These are phyloP conservation scores for Tetragnatha versicolor DNA, from an alignment of 1,140 invertebrate species.

Conservation along the genomic window DNA sequence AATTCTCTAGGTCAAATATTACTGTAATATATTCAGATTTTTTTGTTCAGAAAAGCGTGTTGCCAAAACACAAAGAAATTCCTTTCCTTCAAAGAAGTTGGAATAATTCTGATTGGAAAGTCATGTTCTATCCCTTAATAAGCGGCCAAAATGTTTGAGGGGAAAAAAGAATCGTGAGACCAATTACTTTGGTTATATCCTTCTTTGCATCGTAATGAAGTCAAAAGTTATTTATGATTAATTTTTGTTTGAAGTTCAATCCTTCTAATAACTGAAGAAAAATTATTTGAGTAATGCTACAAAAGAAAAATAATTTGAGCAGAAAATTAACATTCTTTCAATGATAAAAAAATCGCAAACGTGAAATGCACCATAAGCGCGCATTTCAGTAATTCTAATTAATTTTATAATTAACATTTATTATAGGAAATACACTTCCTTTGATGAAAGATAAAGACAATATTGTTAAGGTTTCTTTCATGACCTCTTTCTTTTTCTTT, in stretches of 20 bases:
- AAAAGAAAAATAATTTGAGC: slow-evolving; percentile 22
- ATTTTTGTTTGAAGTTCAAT: background rate
- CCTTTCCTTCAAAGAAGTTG: background rate
- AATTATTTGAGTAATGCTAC: background rate
- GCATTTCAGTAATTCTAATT: slow-evolving; percentile 3
- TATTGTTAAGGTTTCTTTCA: background rate
- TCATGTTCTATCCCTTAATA: background rate
- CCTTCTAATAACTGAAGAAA: background rate
- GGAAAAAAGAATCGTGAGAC: background rate
- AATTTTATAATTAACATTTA: slow-evolving; percentile 31
- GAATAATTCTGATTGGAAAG: background rate
- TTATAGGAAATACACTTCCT: slow-evolving; percentile 10
- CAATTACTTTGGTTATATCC: slow-evolving; percentile 7
- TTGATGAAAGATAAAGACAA: slow-evolving; percentile 18
- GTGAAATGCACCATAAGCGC: background rate
- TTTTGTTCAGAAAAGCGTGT: too few relatives aligned
- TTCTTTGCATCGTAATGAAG: slow-evolving; percentile 6
- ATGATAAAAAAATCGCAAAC: background rate
- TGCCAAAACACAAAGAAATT: too few relatives aligned
- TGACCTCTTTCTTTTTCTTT: background rate
- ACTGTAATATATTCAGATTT: too few relatives aligned
- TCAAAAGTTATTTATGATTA: slow-evolving; percentile 1
- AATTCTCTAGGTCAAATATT: too few relatives aligned
- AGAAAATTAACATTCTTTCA: slow-evolving; percentile 4
- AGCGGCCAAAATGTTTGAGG: background rate